A percentile compares a stretch with the other conserved stretches of the same genome.
Evolutionary conservation across 2,888 invertebrate species (phyloP).

Genomic region (Silvanus unidentatus): DNA sequence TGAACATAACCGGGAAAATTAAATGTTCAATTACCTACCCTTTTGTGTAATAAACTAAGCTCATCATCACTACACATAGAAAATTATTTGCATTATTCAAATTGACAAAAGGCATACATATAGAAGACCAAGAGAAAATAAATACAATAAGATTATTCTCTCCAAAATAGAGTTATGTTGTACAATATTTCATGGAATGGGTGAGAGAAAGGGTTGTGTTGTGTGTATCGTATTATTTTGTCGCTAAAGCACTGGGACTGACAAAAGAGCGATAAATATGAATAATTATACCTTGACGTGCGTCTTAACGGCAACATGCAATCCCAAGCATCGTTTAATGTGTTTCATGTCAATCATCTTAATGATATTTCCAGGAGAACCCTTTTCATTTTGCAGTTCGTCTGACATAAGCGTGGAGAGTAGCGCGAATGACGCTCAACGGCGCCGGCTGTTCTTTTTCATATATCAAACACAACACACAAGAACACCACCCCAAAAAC

Average conservation of each 20-base stretch:
- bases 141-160: neutral
- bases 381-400: constrained; percentile 38
- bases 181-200: neutral
- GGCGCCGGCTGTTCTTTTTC: constrained; percentile 30
- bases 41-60: no score
- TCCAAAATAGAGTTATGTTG: constrained; percentile 4
- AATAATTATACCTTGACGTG: constrained; percentile 42
- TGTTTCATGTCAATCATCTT: constrained; percentile 46
- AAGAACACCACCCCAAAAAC: no score
- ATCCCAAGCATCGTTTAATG: constrained; percentile 45
- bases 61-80: no score
- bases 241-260: constrained; percentile 6
- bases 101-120: no score
- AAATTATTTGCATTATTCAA: no score
- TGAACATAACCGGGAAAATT: no score
- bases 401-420: constrained; percentile 26
- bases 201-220: no score
- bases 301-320: constrained; percentile 38
- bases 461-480: constrained; percentile 6
- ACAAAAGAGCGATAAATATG: constrained; percentile 39
- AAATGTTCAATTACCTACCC: no score
- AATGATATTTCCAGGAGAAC: constrained; percentile 43
- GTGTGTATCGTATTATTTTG: neutral
- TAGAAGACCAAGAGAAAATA: no score
- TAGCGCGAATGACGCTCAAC: constrained; percentile 26